Percentiles rank a stretch among this genome's conserved stretches.
Conservation (phyloP, 2,797 vertebrate species). For the Platalea minor region DNA sequence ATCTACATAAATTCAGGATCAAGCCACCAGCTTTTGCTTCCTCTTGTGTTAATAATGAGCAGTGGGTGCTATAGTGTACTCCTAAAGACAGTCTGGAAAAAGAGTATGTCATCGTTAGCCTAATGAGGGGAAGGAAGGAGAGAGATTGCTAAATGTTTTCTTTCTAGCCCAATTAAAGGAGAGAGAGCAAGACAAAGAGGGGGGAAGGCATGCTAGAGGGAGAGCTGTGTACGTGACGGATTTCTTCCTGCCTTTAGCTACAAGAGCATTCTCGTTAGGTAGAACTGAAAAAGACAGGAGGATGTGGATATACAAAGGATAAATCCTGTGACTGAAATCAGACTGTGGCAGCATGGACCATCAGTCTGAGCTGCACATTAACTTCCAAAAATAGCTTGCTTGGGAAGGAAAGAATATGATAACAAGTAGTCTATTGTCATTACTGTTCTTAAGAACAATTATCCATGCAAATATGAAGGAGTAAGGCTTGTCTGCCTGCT, state of each 20-base stretch:
- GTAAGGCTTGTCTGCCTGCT: neutral
- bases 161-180: constrained; percentile 40
- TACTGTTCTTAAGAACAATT: neutral
- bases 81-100: constrained; percentile 23
- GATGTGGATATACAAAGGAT: neutral
- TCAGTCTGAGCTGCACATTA: neutral
- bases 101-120: constrained; percentile 36
- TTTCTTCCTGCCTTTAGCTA: constrained; percentile 40
- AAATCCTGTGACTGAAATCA: constrained; percentile 19
- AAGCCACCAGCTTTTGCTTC: neutral
- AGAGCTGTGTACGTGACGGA: neutral
- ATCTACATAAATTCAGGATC: constrained; percentile 11
- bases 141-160: constrained; percentile 49
- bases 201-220: neutral
- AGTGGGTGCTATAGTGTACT: neutral
- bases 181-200: neutral
- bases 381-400: neutral
- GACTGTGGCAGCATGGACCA: neutral
- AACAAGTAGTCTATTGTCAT: neutral
- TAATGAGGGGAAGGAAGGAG: constrained; percentile 47
- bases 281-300: constrained; percentile 13
- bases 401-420: neutral
- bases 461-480: neutral
- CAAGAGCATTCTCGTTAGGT: neutral
- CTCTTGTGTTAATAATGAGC: constrained; percentile 27